These are phyloP conservation scores for Gobio gobio DNA, from an alignment of 2,113 vertebrate species.

Conservation along the genomic window DNA sequence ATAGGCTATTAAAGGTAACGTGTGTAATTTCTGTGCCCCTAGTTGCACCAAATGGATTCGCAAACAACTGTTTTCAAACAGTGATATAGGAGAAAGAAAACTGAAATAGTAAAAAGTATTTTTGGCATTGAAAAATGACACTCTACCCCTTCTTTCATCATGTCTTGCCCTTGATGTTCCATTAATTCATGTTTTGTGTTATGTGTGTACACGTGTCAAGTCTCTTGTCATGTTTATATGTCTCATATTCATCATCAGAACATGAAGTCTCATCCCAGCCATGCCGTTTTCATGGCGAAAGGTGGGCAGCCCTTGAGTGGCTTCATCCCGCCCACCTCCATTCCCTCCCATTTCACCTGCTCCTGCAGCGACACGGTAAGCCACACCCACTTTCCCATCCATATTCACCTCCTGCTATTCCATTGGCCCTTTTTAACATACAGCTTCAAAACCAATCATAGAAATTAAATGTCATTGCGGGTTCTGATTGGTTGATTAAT, in stretches of 20 bases:
- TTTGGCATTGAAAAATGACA: background rate
- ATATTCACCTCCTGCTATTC: constrained; percentile 32
- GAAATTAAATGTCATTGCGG: background rate
- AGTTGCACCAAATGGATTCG: too few relatives aligned
- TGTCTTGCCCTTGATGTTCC: background rate
- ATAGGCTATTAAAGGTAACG: too few relatives aligned
- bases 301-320: constrained; percentile 86
- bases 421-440: constrained; percentile 41
- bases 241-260: constrained; percentile 87
- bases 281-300: constrained; percentile 93
- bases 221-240: constrained; percentile 40
- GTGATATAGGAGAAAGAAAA: background rate
- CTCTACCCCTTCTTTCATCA: background rate
- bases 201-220: constrained; percentile 50
- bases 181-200: background rate
- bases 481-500: background rate
- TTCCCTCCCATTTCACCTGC: constrained; percentile 84
- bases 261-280: constrained; percentile 83
- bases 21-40: too few relatives aligned
- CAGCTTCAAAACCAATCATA: background rate
- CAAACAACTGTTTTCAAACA: too few relatives aligned
- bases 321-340: constrained; percentile 81
- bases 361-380: constrained; percentile 83
- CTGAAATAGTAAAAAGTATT: background rate
- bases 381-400: constrained; percentile 25